Evolutionary conservation across 2,888 invertebrate species (phyloP), one percentile per base, ranked within the genome.

Genomic region (Podotricha telesiphe): DNA sequence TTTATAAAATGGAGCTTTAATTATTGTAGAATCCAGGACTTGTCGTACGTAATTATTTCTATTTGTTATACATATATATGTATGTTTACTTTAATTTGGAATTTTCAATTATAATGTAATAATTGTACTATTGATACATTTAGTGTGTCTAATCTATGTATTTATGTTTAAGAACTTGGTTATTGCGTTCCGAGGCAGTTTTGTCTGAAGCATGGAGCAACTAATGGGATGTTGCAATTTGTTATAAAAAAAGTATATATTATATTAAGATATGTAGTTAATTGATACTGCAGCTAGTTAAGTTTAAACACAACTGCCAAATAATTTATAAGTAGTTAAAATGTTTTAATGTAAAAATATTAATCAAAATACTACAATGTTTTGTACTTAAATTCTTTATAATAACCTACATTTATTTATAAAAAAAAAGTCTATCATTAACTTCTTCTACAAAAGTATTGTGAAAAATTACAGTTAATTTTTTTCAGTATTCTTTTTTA

Each of bases 301-400:
- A 78, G 78, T 84, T 84, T 81, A 85, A 86, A 85, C 87, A 88
- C 83, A 88, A 91, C 92, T 91, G 92, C 91, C 92, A 91, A 83
- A 85, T 89, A 89, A 84, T 48, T 82, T 79, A 76, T 90, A 90
- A 88, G 87, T 89, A 89, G 86, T 83, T 87, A 89, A 89, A 86
- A 86, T 83, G 85, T 88, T 87, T 88, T 85, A 86, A 87, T 88
- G 82, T 88, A 86, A 84, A 84, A 77, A 82, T 85, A 86, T 82
- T 81, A 80, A 76, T 82, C 82, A 81, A 84, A 81, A 79, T 79
- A 83, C 78, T 83, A 83, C 75, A 81, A 84, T 79, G 81, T 89
- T 91, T 90, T 91, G 79, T 90, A 90, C 87, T 86, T 84, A 83
- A 78, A 81, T 85, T 85, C 82, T 80, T 82, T 86, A 84, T 78